Base-by-base conservation (phyloP, 1,140 invertebrate species). In the Hestina assimilis region DNA sequence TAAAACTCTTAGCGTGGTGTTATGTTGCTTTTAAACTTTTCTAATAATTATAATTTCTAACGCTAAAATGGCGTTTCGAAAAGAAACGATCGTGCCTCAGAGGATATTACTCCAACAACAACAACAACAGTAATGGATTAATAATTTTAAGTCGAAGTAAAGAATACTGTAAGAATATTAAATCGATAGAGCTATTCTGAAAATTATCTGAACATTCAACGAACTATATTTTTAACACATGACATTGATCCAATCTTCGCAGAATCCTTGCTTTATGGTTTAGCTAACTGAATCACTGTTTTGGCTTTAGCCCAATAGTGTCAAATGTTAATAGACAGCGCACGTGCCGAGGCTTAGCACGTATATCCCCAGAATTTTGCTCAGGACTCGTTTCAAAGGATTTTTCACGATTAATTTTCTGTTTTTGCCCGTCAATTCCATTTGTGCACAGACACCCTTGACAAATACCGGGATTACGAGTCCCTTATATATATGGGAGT, bases 341-440 rank as follows among this genome's bases (percentile, higher is more conserved):
- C 81, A 82, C 83, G 83, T 83, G 83, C 58, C 75, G 43, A 69
- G 75, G 72, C 77, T 83, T 83, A 83, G 53, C 48, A 60, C 59
- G 58, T 71, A 62, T 73, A 71, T 72, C 47, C 57, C 54, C 33
- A 64, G 64, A 67, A 62, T 50, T 45, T 40, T 52, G 43, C 61
- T 56, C 56, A 63, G 59, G 28, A 41, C 64, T 54, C 56, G 66
- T 57, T 71, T 63, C 33, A 69, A 73, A 57, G 71, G 76, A 83
- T 79, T 84, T 82, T 84, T 80, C 79, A 74, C 79, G 75, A 82
- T 83, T 83, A 81, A 83, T 83, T 81, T 71, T 75, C 72, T 75
- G 67, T 59, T 71, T 69, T 59, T 74, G 66, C 63, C 77, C 77
- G 80, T 87, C 83, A 81, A 66, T 78, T 66, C 79, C 79, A 83